Percentiles rank a stretch among this genome's conserved stretches.
phyloP scores from a whole-genome alignment of 2,113 vertebrate genomes.

The Hypocryptadius cinnamomeus region DNA sequence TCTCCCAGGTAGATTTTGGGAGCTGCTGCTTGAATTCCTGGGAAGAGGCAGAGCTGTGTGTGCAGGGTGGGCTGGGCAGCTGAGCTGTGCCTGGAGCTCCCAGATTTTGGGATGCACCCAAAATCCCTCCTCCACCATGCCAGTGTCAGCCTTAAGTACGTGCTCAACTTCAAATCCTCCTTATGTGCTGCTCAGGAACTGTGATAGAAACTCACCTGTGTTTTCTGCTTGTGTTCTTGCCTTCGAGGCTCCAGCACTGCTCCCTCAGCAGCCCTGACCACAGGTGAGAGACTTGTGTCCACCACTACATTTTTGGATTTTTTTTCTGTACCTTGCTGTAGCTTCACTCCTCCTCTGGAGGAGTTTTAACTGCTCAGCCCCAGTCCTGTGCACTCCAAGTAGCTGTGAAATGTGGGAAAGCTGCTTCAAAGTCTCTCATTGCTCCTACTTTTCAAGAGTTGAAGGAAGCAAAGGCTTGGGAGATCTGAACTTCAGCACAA shows the following conservation, averaged over 20 bases:
- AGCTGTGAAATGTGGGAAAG: background rate
- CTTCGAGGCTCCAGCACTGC: conserved; percentile 22
- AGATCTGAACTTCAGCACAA: background rate
- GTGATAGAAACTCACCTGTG: background rate
- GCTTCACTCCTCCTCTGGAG: background rate
- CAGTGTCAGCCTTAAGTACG: background rate
- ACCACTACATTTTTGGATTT: background rate
- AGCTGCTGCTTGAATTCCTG: background rate
- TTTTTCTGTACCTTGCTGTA: background rate
- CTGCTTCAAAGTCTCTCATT: background rate
- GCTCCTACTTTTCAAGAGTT: background rate
- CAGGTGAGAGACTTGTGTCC: conserved; percentile 43
- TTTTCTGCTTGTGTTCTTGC: conserved; percentile 58
- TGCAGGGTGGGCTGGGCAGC: background rate
- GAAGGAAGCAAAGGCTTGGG: background rate
- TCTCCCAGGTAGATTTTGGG: background rate
- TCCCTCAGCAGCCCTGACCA: background rate
- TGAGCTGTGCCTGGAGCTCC: background rate
- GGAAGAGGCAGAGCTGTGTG: background rate
- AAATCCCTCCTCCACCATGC: background rate
- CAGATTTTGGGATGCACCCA: background rate
- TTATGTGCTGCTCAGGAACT: background rate
- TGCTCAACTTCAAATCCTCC: background rate
- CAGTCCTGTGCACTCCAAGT: background rate
- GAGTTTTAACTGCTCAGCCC: background rate